Evolutionary conservation across 2,113 vertebrate species (phyloP).

Genomic region (Hydropotes inermis): DNA sequence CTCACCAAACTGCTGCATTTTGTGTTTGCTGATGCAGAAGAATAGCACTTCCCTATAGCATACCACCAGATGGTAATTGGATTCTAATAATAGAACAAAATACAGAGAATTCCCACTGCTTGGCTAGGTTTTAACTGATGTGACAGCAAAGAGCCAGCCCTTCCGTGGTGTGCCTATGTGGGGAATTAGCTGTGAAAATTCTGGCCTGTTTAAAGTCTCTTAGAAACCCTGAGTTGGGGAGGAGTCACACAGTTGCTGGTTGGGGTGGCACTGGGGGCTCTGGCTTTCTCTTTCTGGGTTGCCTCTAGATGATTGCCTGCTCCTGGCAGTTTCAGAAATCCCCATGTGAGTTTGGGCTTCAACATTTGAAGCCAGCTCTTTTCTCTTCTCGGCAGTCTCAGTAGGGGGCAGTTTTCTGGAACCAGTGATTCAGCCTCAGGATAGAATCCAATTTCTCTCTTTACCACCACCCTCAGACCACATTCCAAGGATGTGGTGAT

Average conservation of each 20-base stretch:
- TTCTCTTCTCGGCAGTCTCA: not conserved
- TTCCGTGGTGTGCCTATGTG: not conserved
- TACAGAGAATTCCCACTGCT: conserved; percentile 68
- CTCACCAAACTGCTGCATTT: conserved; percentile 51
- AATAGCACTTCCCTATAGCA: conserved; percentile 57
- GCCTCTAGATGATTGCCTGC: not conserved
- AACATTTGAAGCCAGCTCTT: not conserved
- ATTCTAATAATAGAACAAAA: conserved; percentile 76
- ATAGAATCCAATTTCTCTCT: not conserved
- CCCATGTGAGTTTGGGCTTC: not conserved
- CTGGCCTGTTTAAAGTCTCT: not conserved
- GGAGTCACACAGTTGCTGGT: not conserved
- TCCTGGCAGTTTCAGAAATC: not conserved
- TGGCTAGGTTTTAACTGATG: conserved; percentile 70
- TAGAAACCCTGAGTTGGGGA: not conserved
- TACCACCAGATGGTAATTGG: conserved; percentile 63
- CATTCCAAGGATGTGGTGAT: not conserved
- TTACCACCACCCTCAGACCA: not conserved
- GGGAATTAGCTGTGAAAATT: not conserved
- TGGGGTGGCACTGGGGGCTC: not conserved
- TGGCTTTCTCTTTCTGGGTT: not conserved
- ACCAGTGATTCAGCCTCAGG: not conserved
- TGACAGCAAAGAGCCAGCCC: conserved; percentile 50
- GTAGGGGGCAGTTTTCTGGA: not conserved
- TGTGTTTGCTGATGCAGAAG: conserved; percentile 69